Percentiles rank a stretch among this genome's conserved stretches.
These are phyloP conservation scores for Acanthurus leucopareius DNA, from an alignment of 2,797 vertebrate species.

Conservation along the genomic window DNA sequence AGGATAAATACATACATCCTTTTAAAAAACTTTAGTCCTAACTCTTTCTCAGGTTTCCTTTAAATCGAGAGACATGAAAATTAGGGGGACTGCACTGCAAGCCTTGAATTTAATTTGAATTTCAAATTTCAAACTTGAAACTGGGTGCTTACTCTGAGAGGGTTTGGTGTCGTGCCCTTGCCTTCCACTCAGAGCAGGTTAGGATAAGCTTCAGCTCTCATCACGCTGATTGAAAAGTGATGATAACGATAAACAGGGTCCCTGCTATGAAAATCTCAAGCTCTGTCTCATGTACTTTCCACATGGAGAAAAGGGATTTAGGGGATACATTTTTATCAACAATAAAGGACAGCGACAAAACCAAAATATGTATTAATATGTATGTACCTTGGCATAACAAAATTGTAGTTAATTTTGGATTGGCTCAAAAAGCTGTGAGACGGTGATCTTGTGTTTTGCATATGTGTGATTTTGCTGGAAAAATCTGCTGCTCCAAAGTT, in stretches of 20 bases:
- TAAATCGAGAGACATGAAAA: neutral
- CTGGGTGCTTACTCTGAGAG: neutral
- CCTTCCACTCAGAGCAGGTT: neutral
- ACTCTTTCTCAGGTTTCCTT: neutral
- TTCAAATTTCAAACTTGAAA: neutral
- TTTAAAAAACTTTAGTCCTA: neutral
- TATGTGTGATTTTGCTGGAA: constrained; percentile 15
- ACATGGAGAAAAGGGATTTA: neutral
- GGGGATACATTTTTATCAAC: neutral
- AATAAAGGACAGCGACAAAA: neutral
- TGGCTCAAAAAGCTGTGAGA: neutral
- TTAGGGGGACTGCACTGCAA: neutral
- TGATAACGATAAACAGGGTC: neutral
- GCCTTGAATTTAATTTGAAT: too few relatives aligned
- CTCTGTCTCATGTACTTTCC: neutral
- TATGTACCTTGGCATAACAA: neutral
- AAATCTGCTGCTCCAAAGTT: neutral
- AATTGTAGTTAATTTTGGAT: neutral
- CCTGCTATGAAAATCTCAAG: neutral
- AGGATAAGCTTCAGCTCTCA: constrained; percentile 10
- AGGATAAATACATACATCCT: neutral
- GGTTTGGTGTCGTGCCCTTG: constrained; percentile 11
- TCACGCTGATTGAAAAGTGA: constrained; percentile 34
- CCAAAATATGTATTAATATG: neutral
- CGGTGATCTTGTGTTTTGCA: neutral